Percentiles rank a stretch among this genome's conserved stretches.
Conservation (phyloP, 30 jellyfish, hydroid and myxozoan species). For the Aurelia coerulea region DNA sequence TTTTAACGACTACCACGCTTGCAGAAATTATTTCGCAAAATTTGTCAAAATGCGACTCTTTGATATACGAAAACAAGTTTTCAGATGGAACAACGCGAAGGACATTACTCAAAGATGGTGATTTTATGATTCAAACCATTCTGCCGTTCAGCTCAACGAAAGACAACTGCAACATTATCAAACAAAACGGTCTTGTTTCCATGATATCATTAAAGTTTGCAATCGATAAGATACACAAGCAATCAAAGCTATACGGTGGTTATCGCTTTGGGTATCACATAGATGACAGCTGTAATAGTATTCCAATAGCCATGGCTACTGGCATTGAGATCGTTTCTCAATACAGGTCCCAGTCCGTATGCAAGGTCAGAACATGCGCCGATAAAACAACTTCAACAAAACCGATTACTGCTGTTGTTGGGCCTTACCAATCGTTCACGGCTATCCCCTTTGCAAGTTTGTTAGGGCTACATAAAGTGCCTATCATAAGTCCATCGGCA, state of each 20-base stretch:
- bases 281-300: constrained; percentile 78
- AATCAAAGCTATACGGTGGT: constrained; percentile 2
- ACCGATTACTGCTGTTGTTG: constrained; percentile 74
- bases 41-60: constrained; percentile 16
- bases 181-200: constrained; percentile 60
- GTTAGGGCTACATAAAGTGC: constrained; percentile 64
- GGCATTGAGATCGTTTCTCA: constrained; percentile 86
- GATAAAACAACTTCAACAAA: constrained; percentile 2
- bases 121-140: constrained; percentile 76
- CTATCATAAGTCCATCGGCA: constrained; percentile 90
- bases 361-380: constrained; percentile 70
- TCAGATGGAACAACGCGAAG: constrained; percentile 29
- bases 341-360: constrained; percentile 75
- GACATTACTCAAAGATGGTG: constrained; percentile 50
- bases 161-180: constrained; percentile 44
- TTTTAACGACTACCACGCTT: no score
- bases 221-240: constrained; percentile 43
- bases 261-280: constrained; percentile 74
- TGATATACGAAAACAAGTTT: not conserved
- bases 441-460: constrained; percentile 91
- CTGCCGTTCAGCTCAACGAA: constrained; percentile 50
- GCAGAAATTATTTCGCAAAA: not conserved
- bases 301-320: constrained; percentile 87
- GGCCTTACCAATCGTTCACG: constrained; percentile 79
- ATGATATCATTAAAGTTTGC: constrained; percentile 77